These are phyloP conservation scores for Tetramorium simillimum DNA, from an alignment of 1,140 invertebrate species.

Conservation along the genomic window DNA sequence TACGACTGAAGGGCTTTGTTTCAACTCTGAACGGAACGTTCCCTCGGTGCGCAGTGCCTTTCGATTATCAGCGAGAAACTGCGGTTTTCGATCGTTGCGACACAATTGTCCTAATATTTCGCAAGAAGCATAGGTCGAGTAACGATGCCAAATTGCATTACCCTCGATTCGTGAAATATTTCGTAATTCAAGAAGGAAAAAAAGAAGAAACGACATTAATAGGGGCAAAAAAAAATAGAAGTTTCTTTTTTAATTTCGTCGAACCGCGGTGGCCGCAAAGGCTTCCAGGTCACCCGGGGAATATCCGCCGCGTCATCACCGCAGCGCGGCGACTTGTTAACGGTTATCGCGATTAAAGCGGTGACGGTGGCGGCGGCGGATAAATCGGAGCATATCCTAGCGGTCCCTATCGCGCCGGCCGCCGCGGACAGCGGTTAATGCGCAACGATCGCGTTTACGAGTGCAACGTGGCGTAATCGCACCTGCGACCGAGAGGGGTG, in stretches of 20 bases:
- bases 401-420: background rate
- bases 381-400: conserved; percentile 53
- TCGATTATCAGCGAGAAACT: background rate
- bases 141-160: background rate
- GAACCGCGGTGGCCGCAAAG: background rate
- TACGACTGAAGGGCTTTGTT: background rate
- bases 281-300: conserved; percentile 3
- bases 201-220: background rate
- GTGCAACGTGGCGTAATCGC: conserved; percentile 56
- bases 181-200: background rate
- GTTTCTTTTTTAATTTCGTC: background rate
- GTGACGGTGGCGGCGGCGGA: background rate
- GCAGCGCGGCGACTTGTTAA: conserved; percentile 45
- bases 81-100: background rate
- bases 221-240: background rate
- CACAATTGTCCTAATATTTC: background rate
- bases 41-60: no score
- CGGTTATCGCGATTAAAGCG: conserved; percentile 47
- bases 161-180: background rate
- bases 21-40: background rate
- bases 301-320: conserved; percentile 50
- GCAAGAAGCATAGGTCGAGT: background rate
- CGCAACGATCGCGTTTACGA: conserved; percentile 56
- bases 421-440: conserved; percentile 51
- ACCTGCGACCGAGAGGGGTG: conserved; percentile 46